A percentile compares a stretch with the other conserved stretches of the same genome.
phyloP scores from a whole-genome alignment of 2,797 vertebrate genomes.

The Trachops cirrhosus region DNA sequence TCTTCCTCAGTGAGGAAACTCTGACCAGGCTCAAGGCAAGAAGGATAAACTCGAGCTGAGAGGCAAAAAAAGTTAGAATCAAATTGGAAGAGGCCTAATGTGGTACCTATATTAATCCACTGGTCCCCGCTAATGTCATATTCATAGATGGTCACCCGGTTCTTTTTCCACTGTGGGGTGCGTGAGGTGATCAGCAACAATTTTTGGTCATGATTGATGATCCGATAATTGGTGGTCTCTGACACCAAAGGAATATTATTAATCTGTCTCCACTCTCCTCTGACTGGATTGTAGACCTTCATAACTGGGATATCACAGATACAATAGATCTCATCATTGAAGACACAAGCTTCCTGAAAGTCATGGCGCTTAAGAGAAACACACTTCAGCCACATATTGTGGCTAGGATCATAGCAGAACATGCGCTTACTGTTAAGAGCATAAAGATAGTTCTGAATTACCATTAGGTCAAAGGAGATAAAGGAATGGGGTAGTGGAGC shows the following conservation, averaged over 20 bases:
- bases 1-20: slow-evolving; percentile 90
- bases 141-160: slow-evolving; percentile 90
- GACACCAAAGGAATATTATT: slow-evolving; percentile 90
- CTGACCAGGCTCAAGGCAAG: slow-evolving; percentile 88
- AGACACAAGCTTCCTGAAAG: slow-evolving; percentile 92
- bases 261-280: slow-evolving; percentile 90
- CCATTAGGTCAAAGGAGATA: slow-evolving; percentile 90
- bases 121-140: slow-evolving; percentile 87
- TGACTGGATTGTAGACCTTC: slow-evolving; percentile 89
- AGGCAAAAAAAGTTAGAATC: slow-evolving; percentile 89
- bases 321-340: slow-evolving; percentile 91
- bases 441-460: slow-evolving; percentile 89
- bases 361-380: slow-evolving; percentile 90
- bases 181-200: slow-evolving; percentile 90
- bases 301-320: slow-evolving; percentile 91
- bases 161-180: slow-evolving; percentile 90
- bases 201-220: slow-evolving; percentile 87
- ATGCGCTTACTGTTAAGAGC: slow-evolving; percentile 91
- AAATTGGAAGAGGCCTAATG: slow-evolving; percentile 87
- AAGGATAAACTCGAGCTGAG: slow-evolving; percentile 89
- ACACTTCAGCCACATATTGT: slow-evolving; percentile 91
- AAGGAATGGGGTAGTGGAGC: slow-evolving; percentile 90
- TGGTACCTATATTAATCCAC: slow-evolving; percentile 90
- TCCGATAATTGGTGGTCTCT: slow-evolving; percentile 90
- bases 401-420: slow-evolving; percentile 90